phyloP scores from a whole-genome alignment of 1,140 invertebrate genomes.

The Catajapyx aquilonaris region DNA sequence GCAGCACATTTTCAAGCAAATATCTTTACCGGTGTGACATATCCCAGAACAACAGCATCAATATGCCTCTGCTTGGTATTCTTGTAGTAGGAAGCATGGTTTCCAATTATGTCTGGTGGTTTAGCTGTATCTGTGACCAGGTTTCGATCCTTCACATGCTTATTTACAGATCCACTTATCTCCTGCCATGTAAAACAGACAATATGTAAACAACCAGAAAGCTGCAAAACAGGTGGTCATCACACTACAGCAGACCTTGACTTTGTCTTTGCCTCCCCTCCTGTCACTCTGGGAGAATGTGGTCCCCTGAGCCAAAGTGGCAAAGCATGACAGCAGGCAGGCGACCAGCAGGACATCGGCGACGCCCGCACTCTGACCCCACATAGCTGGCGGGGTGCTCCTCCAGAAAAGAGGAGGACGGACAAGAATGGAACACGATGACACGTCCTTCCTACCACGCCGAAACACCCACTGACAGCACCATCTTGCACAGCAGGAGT shows the following conservation, averaged over 20 bases:
- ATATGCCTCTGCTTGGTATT: slow-evolving; percentile 40
- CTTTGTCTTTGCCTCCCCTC: background rate
- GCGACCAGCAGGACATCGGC: too few relatives aligned
- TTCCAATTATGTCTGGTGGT: slow-evolving; percentile 47
- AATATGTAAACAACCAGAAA: background rate
- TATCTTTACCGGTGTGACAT: slow-evolving; percentile 65
- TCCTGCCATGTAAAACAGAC: background rate
- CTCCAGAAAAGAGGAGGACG: background rate
- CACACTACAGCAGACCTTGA: slow-evolving; percentile 5
- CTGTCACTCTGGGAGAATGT: too few relatives aligned
- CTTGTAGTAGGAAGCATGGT: slow-evolving; percentile 47
- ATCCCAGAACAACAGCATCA: slow-evolving; percentile 52
- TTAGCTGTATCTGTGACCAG: slow-evolving; percentile 40
- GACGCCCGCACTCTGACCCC: too few relatives aligned
- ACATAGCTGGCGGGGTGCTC: background rate
- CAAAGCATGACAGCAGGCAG: too few relatives aligned
- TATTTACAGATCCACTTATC: slow-evolving; percentile 39
- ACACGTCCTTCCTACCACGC: background rate
- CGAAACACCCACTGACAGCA: background rate
- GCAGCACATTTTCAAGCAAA: slow-evolving; percentile 7
- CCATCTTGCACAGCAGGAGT: background rate
- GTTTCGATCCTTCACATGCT: slow-evolving; percentile 42
- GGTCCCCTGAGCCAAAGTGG: too few relatives aligned
- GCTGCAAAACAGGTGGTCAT: slow-evolving; percentile 3
- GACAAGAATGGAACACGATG: slow-evolving; percentile 2